phyloP scores from a whole-genome alignment of 2,797 vertebrate species.

The Microchirus variegatus region DNA sequence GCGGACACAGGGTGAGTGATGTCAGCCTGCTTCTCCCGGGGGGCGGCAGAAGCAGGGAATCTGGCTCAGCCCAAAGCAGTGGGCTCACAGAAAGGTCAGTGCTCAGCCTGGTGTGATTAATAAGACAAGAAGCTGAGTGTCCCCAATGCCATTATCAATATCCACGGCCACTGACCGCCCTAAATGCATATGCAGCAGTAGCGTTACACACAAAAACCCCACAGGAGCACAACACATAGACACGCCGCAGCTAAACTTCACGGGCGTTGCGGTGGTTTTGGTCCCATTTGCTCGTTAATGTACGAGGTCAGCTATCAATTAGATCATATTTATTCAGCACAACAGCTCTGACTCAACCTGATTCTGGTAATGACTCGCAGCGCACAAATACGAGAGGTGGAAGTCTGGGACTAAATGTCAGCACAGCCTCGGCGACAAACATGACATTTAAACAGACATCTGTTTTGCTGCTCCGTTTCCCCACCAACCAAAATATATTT shows the following conservation, averaged over 20 bases:
- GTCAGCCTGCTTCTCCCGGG: constrained; percentile 76
- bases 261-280: constrained; percentile 27
- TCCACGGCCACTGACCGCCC: constrained; percentile 59
- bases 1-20: constrained; percentile 86
- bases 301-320: constrained; percentile 79
- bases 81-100: constrained; percentile 84
- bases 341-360: constrained; percentile 71
- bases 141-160: constrained; percentile 78
- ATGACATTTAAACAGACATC: constrained; percentile 83
- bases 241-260: constrained; percentile 29
- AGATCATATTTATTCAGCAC: constrained; percentile 79
- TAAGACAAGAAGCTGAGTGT: constrained; percentile 85
- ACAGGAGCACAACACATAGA: constrained; percentile 15
- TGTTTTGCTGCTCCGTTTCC: constrained; percentile 69
- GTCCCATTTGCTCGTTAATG: constrained; percentile 66
- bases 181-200: constrained; percentile 54
- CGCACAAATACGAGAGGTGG: constrained; percentile 69
- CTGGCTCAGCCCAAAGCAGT: constrained; percentile 66
- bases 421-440: constrained; percentile 75
- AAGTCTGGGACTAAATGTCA: constrained; percentile 79
- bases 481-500: constrained; percentile 71
- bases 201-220: constrained; percentile 23
- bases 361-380: constrained; percentile 74
- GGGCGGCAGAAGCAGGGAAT: constrained; percentile 67
- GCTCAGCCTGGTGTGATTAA: constrained; percentile 88